Evolutionary conservation across 1,140 invertebrate genomes (phyloP), one percentile per base, ranked within the genome.

Genomic region (Papilio polytes): DNA sequence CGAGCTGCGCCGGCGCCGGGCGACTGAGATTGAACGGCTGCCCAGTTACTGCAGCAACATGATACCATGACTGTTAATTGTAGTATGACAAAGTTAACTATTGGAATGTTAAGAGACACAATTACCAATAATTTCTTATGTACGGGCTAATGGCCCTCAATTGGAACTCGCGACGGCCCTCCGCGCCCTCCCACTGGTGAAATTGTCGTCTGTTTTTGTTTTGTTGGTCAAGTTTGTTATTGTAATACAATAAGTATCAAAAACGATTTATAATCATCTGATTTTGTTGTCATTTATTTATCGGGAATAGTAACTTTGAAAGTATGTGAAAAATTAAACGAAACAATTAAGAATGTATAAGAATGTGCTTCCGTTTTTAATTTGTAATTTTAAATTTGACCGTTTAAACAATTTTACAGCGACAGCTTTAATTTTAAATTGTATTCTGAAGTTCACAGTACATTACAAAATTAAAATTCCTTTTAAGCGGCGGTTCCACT

Each of bases 71-170:
- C 72, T 48, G 74, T 46, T 44, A 22, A 73, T 46, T 73, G 36
- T 73, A 13, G 72, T 44, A 12, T 41, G 72, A 44, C 72, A 22
- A 76, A 76, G 18, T 76, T 76, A 76, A 76, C 44, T 76, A 51
- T 76, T 76, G 74, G 74, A 76, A 76, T 76, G 74, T 76, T 76
- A 76, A 76, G 41, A 76, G 74, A 48, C 20, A 51, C 74, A 76
- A 76, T 76, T 76, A 76, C 74, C 44, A 51, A 76, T 76, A 48
- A 76, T 76, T 76, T 76, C 41, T 76, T 46, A 46, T 76, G 41
- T 22, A 26, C 74, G 22, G 74, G 46, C 44, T 76, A 76, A 76
- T 51, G 46, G 44, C 74, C 74, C 74, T 76, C 74, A 76, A 76
- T 76, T 76, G 74, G 20, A 76, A 51, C 74, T 51, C 72, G 22